Base-by-base conservation (phyloP, 2,888 invertebrate species). In the Lymantria monacha region DNA sequence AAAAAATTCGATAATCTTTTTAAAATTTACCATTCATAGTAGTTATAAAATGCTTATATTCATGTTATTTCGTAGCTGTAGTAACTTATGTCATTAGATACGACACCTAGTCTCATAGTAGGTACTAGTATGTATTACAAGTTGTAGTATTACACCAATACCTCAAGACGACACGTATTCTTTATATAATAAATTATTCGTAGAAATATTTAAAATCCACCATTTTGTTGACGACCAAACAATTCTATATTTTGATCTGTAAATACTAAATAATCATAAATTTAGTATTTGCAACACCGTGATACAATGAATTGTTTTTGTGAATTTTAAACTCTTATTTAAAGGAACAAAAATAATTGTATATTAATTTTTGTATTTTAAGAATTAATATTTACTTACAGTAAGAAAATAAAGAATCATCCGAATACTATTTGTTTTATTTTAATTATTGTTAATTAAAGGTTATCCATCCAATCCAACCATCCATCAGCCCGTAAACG, bases 331-430 rank as follows among this genome's bases (percentile, higher is more conserved):
- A 66, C 54, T 62, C 9, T 10, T 41, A 41, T 71, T 59, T 63
- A 55, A 71, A 72, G 60, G 67, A 72, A 69, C 64, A 68, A 64
- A 51, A 63, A 57, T 61, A 42, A 42, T 42, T 3, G 7, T 42
- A 2, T 61, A 65, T 62, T 68, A 64, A 61, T 67, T 67, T 59
- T 62, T 59, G 47, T 70, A 63, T 69, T 57, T 59, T 70, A 65
- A 65, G 64, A 61, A 73, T 70, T 74, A 68, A 70, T 72, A 62
- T 67, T 65, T 68, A 66, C 62, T 55, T 71, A 57, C 44, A 61
- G 48, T 67, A 70, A 69, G 63, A 45, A 70, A 76, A 68, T 75
- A 72, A 76, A 76, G 57, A 72, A 70, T 64, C 61, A 68, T 66
- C 65, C 59, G 44, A 42, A 44, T 41, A 53, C 31, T 50, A 57